Conservation (phyloP, 2,888 invertebrate genomes). For the Nesidiocoris tenuis region DNA sequence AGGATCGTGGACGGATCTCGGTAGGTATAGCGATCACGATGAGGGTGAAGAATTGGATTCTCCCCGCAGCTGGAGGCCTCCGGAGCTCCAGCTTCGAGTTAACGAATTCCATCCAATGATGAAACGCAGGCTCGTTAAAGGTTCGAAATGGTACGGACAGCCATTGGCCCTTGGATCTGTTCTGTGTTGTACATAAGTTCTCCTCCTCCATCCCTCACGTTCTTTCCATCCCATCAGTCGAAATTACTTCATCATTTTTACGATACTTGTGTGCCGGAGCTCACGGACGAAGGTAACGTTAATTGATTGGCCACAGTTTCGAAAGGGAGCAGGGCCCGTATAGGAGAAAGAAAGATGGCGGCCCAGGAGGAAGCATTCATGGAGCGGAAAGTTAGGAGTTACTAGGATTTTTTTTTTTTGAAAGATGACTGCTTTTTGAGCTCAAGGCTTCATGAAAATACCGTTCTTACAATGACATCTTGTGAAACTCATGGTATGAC, state of each 20-base stretch:
- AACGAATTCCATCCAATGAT: slow-evolving; percentile 38
- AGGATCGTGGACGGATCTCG: slow-evolving; percentile 5
- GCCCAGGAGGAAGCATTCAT: not conserved
- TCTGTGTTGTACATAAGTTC: not conserved
- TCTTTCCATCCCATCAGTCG: slow-evolving; percentile 11
- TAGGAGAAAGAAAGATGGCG: not conserved
- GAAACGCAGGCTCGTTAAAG: slow-evolving; percentile 17
- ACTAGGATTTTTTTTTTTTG: too few species aligned
- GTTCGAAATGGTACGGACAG: not conserved
- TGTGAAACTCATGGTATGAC: too few species aligned
- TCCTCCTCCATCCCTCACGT: not conserved
- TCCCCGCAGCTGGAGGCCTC: slow-evolving; percentile 36
- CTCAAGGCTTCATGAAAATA: too few species aligned
- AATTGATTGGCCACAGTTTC: slow-evolving; percentile 30
- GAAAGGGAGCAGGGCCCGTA: not conserved
- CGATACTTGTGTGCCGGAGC: slow-evolving; percentile 8
- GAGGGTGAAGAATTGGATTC: slow-evolving; percentile 32
- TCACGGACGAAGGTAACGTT: not conserved
- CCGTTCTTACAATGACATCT: too few species aligned
- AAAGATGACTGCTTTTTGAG: too few species aligned
- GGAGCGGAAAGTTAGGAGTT: too few species aligned
- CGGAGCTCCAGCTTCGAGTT: slow-evolving; percentile 7
- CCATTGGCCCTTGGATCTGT: slow-evolving; percentile 13
- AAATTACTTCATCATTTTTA: slow-evolving; percentile 42
- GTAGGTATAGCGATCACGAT: slow-evolving; percentile 18